These are phyloP conservation scores for Orchesella cincta DNA, from an alignment of 1,140 invertebrate species.

Conservation along the genomic window DNA sequence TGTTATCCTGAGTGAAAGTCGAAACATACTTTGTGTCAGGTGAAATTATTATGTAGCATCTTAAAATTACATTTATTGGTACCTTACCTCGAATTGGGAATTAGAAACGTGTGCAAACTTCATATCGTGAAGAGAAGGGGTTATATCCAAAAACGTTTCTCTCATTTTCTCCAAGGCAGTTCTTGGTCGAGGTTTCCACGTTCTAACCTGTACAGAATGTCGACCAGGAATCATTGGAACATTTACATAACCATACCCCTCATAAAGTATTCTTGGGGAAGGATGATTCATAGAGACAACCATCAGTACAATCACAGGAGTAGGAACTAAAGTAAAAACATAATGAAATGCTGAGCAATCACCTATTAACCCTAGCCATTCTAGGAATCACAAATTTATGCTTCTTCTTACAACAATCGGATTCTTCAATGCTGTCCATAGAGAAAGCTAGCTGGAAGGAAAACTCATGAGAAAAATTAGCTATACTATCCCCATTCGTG, in stretches of 20 bases:
- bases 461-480: slow-evolving; percentile 44
- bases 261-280: slow-evolving; percentile 29
- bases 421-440: slow-evolving; percentile 37
- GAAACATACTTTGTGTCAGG: background rate
- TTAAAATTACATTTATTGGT: background rate
- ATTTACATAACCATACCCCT: slow-evolving; percentile 40
- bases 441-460: slow-evolving; percentile 39
- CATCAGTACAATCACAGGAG: slow-evolving; percentile 39
- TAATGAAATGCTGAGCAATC: background rate
- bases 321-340: slow-evolving; percentile 13
- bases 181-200: slow-evolving; percentile 39
- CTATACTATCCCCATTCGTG: slow-evolving; percentile 25
- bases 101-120: slow-evolving; percentile 36
- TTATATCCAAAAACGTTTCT: slow-evolving; percentile 37
- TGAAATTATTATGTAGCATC: background rate
- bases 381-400: background rate
- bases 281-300: slow-evolving; percentile 33
- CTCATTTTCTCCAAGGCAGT: slow-evolving; percentile 39
- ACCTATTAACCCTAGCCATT: background rate
- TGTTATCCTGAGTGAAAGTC: slow-evolving; percentile 32
- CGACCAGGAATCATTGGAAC: slow-evolving; percentile 36
- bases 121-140: slow-evolving; percentile 41
- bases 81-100: slow-evolving; percentile 32
- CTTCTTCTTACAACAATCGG: slow-evolving; percentile 33
- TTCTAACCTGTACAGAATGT: slow-evolving; percentile 35